Evolutionary conservation across 53 echinoderm and acorn worm species (phyloP), one percentile per base, ranked within the genome.

Genomic region (Luidia sarsii): DNA sequence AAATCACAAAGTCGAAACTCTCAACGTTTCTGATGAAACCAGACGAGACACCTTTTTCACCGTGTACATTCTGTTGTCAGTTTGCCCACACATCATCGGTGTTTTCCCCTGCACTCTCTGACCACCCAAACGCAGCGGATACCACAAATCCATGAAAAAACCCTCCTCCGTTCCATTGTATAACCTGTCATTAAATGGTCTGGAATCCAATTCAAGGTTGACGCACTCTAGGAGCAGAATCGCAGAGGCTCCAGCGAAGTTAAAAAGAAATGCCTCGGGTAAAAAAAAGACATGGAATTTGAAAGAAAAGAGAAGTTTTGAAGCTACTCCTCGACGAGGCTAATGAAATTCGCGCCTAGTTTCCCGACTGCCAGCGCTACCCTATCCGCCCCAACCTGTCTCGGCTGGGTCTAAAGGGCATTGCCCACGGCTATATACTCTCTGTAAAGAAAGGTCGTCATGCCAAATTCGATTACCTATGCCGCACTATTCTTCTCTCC

Each of bases 381-480:
- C n/a, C n/a, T n/a, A n/a, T n/a, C n/a, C n/a, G 45, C 77, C 5
- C 27, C 15, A 7, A 9, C 0, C 48, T 2, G 65, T 61, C 33
- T 61, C 23, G 4, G 0, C 3, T 39, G 41, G 75, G 57, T 39
- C 77, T 36, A 77, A 77, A 48, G 45, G 45, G 60, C 61, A 60
- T 11, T 30, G 77, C 77, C 61, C 36, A n/a, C 2, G 77, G 77
- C 77, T 8, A 45, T 8, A 45, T 19, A 77, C 20, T 43, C 61
- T 59, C 45, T 33, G 21, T 31, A 24, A 61, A 36, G 38, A 77
- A 37, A 65, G 36, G 13, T 37, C 67, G 28, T 19, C 38, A 45
- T 15, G 77, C 59, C 77, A 77, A 46, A 77, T 37, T 77, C 61
- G 77, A 77, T 77, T 77, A 77, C 43, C 31, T 35, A 7, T 60